Evolutionary conservation across 2,797 vertebrate species (phyloP), one percentile per base, ranked within the genome.

Genomic region (Bryconaethiops microstoma): DNA sequence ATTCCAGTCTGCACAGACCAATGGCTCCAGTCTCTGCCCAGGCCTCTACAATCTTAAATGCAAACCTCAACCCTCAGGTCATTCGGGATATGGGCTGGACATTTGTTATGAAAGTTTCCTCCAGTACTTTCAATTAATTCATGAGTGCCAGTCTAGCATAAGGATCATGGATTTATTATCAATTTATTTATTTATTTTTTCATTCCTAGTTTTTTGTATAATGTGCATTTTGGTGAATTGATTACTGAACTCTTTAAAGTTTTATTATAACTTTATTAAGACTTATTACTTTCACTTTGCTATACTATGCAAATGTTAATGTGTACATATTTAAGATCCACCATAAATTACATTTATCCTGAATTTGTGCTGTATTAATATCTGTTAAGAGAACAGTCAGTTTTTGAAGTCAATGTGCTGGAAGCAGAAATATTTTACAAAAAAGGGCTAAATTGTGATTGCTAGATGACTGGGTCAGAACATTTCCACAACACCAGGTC

Each of bases 1-100:
- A 57, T 80, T 87, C 86, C 83, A 76, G 71, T 74, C 83, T 79
- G 64, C 39, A 79, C 76, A 84, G 78, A 60, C 77, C 82, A 80
- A 65, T 52, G 81, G 77, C 85, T 78, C 79, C 62, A 82, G 74
- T 4, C 40, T 0, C 45, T 70, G 40, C n/a, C 45, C 45, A 12
- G 14, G 12, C 2, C 40, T 48, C n/a, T 19, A 7, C 21, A 50
- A 21, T 25, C 12, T 25, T 2, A 45, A 45, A 50, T 25, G 23
- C 68, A 68, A 42, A 79, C 42, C 68, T 42, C 65, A 60, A 57
- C 52, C 40, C 68, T 73, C 16, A 55, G 78, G 39, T 74, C 59
- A 65, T 19, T 21, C 16, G 48, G 69, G 59, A 65, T 79, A 48
- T 57, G 25, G 63, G 35, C 54, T 67, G 4, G 40, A 48, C 21